phyloP scores from a whole-genome alignment of 2,113 vertebrate species.

The Pollimyrus isidori region DNA sequence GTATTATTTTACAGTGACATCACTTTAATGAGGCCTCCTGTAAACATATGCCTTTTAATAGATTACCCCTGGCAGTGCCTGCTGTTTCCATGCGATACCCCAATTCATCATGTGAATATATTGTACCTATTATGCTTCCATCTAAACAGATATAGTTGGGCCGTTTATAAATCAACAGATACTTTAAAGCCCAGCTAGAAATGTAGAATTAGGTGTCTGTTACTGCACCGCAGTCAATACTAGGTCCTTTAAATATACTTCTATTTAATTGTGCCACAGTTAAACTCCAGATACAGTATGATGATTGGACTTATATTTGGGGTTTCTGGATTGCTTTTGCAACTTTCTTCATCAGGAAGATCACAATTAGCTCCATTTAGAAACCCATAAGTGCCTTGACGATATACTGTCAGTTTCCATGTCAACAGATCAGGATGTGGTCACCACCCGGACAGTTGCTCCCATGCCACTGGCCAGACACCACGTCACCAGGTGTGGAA shows the following conservation, averaged over 20 bases:
- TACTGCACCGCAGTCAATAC: background rate
- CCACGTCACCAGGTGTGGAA: slow-evolving; percentile 6
- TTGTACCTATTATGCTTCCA: slow-evolving; percentile 17
- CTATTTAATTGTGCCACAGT: background rate
- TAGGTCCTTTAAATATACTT: background rate
- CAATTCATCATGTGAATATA: slow-evolving; percentile 38
- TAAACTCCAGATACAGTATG: background rate
- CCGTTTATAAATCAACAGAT: slow-evolving; percentile 16
- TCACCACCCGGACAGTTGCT: slow-evolving; percentile 22
- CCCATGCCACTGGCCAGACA: background rate
- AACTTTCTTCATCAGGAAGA: background rate
- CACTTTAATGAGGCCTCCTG: slow-evolving; percentile 54
- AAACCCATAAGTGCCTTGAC: background rate
- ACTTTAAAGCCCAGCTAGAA: background rate
- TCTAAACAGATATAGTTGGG: slow-evolving; percentile 21
- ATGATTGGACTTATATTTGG: background rate
- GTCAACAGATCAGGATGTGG: slow-evolving; percentile 12
- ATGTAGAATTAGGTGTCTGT: slow-evolving; percentile 11
- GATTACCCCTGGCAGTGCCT: slow-evolving; percentile 45
- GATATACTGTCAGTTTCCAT: slow-evolving; percentile 25
- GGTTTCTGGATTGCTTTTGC: background rate
- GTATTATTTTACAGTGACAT: slow-evolving; percentile 45
- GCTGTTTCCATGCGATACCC: slow-evolving; percentile 45
- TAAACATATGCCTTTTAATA: slow-evolving; percentile 56
- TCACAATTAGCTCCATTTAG: background rate